Evolutionary conservation across 2,113 vertebrate genomes (phyloP).

Genomic region (Phainopepla nitens): DNA sequence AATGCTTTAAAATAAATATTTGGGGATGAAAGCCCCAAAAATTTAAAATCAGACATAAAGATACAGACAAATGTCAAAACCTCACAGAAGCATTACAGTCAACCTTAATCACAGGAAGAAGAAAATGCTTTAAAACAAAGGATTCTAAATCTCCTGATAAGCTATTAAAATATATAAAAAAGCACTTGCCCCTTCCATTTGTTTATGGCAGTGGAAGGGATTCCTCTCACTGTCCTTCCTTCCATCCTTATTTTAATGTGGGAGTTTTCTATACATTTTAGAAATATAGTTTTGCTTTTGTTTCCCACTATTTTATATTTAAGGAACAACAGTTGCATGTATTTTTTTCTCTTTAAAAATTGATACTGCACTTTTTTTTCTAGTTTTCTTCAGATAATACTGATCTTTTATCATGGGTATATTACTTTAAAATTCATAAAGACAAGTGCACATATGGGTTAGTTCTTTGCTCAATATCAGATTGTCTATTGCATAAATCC

Average conservation of each 20-base stretch:
- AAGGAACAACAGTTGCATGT: background rate
- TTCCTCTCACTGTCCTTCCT: background rate
- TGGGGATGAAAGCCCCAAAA: background rate
- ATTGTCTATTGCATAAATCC: background rate
- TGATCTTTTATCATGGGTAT: background rate
- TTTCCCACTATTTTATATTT: background rate
- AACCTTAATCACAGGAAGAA: background rate
- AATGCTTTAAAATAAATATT: conserved; percentile 18
- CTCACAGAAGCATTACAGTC: background rate
- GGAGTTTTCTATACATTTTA: background rate
- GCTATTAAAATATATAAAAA: background rate
- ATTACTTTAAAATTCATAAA: background rate
- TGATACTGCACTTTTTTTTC: background rate
- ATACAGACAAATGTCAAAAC: background rate
- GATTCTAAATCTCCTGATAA: background rate
- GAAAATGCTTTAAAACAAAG: background rate
- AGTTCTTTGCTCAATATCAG: background rate
- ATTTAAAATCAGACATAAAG: background rate
- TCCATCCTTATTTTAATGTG: background rate
- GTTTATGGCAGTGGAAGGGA: background rate
- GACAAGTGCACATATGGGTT: background rate
- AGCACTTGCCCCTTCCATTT: background rate
- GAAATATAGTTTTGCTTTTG: background rate
- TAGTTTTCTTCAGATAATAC: background rate
- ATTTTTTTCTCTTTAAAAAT: background rate